Percentiles rank a stretch among this genome's conserved stretches.
Conservation (phyloP, 2,113 vertebrate species). For the Peromyscus californicus region DNA sequence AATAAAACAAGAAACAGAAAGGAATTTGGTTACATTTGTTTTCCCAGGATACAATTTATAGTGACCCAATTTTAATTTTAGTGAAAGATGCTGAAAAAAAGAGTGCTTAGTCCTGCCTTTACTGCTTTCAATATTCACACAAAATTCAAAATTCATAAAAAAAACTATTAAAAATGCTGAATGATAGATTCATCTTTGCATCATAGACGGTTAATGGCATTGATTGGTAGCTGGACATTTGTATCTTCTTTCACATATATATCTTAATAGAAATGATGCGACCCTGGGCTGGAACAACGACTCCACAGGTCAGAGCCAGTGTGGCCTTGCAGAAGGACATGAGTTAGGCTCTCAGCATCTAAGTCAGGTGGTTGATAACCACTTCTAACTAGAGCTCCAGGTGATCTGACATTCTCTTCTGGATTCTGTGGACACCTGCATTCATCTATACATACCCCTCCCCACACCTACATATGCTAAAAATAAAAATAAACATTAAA, state of each 20-base stretch:
- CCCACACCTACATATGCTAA: background rate
- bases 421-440: background rate
- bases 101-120: background rate
- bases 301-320: background rate
- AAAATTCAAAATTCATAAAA: too few species aligned
- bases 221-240: background rate
- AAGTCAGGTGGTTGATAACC: background rate
- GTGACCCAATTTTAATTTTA: background rate
- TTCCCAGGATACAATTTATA: background rate
- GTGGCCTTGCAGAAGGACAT: background rate
- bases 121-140: background rate
- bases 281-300: background rate
- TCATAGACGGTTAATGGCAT: background rate
- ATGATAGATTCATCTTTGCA: background rate
- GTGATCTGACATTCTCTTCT: background rate
- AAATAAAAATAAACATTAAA: background rate
- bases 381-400: background rate
- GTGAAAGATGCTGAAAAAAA: background rate
- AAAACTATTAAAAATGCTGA: background rate
- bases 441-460: background rate
- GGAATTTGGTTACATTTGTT: background rate
- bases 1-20: background rate
- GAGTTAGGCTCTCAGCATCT: background rate
- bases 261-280: background rate
- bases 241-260: background rate